Base-by-base conservation (phyloP, 2,797 vertebrate genomes). In the Lacerta agilis region DNA sequence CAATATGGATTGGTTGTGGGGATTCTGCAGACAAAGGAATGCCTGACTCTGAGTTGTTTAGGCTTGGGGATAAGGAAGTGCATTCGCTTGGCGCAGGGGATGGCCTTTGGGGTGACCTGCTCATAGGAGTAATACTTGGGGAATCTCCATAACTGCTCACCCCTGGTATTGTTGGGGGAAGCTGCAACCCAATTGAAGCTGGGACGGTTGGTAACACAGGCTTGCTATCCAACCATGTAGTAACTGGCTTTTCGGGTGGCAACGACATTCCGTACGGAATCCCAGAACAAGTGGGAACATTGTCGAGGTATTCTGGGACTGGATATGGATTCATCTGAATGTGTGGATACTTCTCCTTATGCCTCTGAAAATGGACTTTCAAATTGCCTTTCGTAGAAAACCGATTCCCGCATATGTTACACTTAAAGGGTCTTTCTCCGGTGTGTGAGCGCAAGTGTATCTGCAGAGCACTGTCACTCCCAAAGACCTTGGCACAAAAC, bases 321-420 rank as follows among this genome's bases (percentile, higher is more conserved):
- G 99, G 99, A 90, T 99, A 99, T 67, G 99, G 99, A 95, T 99
- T 99, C 99, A 99, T 99, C 96, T 99, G 99, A 96, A 99, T 99
- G 94, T 99, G 99, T 86, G 99, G 99, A 89, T 99, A 99, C 96
- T 99, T 99, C 94, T 99, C 99, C 97, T 99, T 99, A 96, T 99
- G 99, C 96, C 99, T 98, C 97, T 99, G 99, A 94, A 99, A 99
- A 96, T 99, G 99, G 91, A 99, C 99, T 96, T 99, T 99, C 83
- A 99, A 95, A 96, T 99, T 99, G 86, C 99, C 99, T 96, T 99
- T 99, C 72, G 99, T 99, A 94, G 99, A 99, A 96, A 99, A 99
- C 92, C 99, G 98, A 94, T 99, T 99, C 83, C 99, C 99, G 27
- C 99, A 99, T 95, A 99, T 98, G 97, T 99, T 99, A 95, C 99